Evolutionary conservation across 2,888 invertebrate species (phyloP).

Genomic region (Synanthedon tipuliformis): DNA sequence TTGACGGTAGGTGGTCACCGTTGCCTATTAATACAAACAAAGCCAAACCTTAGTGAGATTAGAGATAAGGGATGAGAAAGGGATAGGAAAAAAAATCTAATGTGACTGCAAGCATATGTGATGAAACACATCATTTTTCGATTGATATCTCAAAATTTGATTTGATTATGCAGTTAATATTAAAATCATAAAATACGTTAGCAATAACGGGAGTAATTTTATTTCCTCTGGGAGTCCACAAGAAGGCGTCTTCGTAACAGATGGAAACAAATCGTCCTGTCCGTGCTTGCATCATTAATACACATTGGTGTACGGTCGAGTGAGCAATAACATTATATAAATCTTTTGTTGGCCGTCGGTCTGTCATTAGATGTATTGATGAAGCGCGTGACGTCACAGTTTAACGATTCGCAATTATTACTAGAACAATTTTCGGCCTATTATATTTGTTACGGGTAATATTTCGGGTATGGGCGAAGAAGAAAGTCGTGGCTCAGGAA

Average conservation of each 20-base stretch:
- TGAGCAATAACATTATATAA: conserved; percentile 15
- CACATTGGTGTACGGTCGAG: conserved; percentile 50
- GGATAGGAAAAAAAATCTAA: too few species aligned
- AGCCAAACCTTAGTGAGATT: too few species aligned
- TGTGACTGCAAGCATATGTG: too few species aligned
- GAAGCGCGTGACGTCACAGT: conserved; percentile 20
- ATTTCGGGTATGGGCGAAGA: too few species aligned
- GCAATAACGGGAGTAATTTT: conserved; percentile 7
- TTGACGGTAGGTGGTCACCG: too few species aligned
- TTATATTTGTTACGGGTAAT: too few species aligned
- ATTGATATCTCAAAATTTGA: too few species aligned
- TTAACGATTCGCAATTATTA: neutral
- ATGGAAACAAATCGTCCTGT: conserved; percentile 49
- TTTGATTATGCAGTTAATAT: neutral
- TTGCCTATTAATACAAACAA: too few species aligned
- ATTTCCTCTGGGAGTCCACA: conserved; percentile 20
- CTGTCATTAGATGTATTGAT: conserved; percentile 53
- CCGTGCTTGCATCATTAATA: conserved; percentile 55
- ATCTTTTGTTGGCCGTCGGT: conserved; percentile 29
- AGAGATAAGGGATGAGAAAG: too few species aligned
- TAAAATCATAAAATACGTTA: conserved; percentile 11
- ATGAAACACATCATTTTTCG: too few species aligned
- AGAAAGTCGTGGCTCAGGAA: too few species aligned
- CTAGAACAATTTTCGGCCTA: neutral
- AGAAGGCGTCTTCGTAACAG: conserved; percentile 41